These are phyloP conservation scores for Cheilosia soror DNA, from an alignment of 2,888 invertebrate species.

Conservation along the genomic window DNA sequence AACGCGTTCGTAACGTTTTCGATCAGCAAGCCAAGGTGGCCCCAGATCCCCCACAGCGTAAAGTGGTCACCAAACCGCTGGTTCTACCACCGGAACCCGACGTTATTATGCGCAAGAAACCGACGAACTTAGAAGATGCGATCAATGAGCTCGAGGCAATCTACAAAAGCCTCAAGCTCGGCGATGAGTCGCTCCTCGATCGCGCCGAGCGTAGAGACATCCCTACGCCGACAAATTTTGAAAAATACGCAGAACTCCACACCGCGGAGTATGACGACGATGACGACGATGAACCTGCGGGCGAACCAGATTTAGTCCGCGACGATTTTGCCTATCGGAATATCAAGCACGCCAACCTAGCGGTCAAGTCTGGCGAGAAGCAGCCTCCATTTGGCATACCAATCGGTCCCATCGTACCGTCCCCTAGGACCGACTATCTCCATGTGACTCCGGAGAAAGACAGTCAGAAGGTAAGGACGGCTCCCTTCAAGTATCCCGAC, in stretches of 20 bases:
- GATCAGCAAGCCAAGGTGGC: slow-evolving; percentile 70
- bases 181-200: slow-evolving; percentile 88
- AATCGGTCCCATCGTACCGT: slow-evolving; percentile 91
- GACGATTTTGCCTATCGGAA: slow-evolving; percentile 94
- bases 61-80: slow-evolving; percentile 68
- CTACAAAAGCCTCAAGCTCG: slow-evolving; percentile 93
- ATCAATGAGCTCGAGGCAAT: slow-evolving; percentile 95
- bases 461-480: slow-evolving; percentile 84
- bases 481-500: slow-evolving; percentile 87
- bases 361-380: slow-evolving; percentile 89
- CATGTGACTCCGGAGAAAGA: slow-evolving; percentile 87
- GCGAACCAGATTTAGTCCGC: slow-evolving; percentile 91
- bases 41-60: slow-evolving; percentile 80
- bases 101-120: slow-evolving; percentile 85
- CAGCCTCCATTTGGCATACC: slow-evolving; percentile 97
- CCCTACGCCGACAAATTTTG: slow-evolving; percentile 81
- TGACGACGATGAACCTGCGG: slow-evolving; percentile 84
- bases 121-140: slow-evolving; percentile 93
- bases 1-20: slow-evolving; percentile 78
- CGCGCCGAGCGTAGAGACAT: slow-evolving; percentile 90
- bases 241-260: slow-evolving; percentile 84
- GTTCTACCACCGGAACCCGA: slow-evolving; percentile 79
- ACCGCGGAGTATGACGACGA: slow-evolving; percentile 86
- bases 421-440: slow-evolving; percentile 92
- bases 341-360: slow-evolving; percentile 90